Percentiles rank a stretch among this genome's conserved stretches.
These are phyloP conservation scores for Urocolius indicus DNA, from an alignment of 2,113 vertebrate genomes.

Conservation along the genomic window DNA sequence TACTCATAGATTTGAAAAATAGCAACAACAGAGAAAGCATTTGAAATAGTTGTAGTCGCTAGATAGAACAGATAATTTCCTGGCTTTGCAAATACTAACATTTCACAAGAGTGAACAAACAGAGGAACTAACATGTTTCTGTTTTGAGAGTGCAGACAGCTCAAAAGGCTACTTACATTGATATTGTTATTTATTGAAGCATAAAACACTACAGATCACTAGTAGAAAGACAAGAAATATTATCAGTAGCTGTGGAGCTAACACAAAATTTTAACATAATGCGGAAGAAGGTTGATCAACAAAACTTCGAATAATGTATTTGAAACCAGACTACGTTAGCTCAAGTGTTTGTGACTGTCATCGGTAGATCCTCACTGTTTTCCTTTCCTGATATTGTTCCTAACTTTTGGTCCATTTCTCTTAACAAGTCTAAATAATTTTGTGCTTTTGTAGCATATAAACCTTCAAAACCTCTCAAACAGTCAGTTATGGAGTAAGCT, in stretches of 20 bases:
- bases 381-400: neutral
- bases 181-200: neutral
- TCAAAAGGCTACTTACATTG: neutral
- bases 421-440: neutral
- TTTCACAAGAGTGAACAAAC: neutral
- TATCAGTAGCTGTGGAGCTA: neutral
- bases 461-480: neutral
- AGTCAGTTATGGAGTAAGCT: neutral
- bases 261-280: neutral
- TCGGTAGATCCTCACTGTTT: neutral
- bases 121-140: neutral
- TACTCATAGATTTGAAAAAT: neutral
- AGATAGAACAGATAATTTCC: neutral
- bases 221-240: accelerated
- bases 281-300: neutral
- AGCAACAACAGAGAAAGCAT: neutral
- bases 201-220: neutral
- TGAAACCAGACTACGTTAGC: neutral
- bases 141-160: accelerated
- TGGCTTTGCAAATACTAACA: neutral
- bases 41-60: neutral
- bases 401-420: neutral
- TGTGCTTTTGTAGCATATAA: neutral
- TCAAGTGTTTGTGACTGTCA: neutral
- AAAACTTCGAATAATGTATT: neutral